These are phyloP conservation scores for Lobophora halterata DNA, from an alignment of 2,888 invertebrate genomes.

Conservation along the genomic window DNA sequence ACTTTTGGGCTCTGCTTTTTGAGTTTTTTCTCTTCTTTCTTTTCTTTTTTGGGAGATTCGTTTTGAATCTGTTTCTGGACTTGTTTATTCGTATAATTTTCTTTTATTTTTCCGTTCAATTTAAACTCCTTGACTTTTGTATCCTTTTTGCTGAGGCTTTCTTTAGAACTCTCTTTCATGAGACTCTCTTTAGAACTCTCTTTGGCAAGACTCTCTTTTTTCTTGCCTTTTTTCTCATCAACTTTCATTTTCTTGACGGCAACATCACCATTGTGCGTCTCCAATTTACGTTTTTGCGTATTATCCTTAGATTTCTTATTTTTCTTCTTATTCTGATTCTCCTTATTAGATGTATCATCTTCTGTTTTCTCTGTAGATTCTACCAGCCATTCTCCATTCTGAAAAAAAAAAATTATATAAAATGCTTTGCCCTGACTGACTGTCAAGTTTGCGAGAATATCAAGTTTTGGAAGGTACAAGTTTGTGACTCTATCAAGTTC, in stretches of 20 bases:
- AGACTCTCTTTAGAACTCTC: conserved; percentile 18
- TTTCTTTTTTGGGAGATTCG: neutral
- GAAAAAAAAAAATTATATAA: conserved; percentile 16
- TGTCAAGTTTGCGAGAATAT: no score
- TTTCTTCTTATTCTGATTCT: conserved; percentile 44
- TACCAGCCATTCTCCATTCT: conserved; percentile 60
- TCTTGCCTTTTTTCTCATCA: conserved; percentile 16
- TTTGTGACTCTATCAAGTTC: no score
- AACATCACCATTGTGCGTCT: conserved; percentile 25
- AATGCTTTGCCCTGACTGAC: neutral
- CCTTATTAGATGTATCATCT: conserved; percentile 46
- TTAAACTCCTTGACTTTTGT: conserved; percentile 6
- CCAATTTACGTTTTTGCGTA: conserved; percentile 33
- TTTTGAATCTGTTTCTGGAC: conserved; percentile 10
- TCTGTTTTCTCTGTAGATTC: conserved; percentile 44
- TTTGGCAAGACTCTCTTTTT: conserved; percentile 12
- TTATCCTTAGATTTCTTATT: conserved; percentile 18
- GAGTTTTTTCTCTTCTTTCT: conserved; percentile 7
- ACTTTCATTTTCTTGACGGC: conserved; percentile 24
- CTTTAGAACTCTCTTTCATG: conserved; percentile 17
- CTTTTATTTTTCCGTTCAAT: conserved; percentile 13
- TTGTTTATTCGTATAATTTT: conserved; percentile 14
- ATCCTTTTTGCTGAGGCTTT: conserved; percentile 7
- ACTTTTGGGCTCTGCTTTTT: conserved; percentile 9
- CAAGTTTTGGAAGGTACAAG: no score